Base-by-base conservation (phyloP, 2,113 vertebrate genomes). In the Daboia siamensis region DNA sequence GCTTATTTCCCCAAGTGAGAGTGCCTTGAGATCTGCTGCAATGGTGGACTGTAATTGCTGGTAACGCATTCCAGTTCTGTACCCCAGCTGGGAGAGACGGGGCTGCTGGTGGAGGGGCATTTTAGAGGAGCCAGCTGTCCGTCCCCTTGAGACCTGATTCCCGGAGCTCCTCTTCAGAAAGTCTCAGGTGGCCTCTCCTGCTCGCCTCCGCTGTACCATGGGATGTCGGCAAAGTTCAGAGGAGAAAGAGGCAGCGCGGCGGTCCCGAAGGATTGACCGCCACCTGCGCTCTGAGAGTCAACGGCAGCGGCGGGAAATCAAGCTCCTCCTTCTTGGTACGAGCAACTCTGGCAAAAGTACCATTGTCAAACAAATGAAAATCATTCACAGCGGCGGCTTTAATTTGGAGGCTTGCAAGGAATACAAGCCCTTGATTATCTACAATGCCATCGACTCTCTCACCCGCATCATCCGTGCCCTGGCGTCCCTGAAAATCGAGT, bases 141-240 rank as follows among this genome's bases (percentile, higher is more conserved):
- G 2, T 80, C 74, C 74, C 69, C 5, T 80, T 0, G 17, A 44
- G 74, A 80, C 33, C 74, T 46, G 4, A 6, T 86, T 86, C 85
- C 48, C 0, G 0, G 64, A 90, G 94, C 59, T 90, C 88, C 51
- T 90, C 8, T 15, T 84, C 39, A 56, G 44, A 48, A 0, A 33
- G 1, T 69, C 95, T 95, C 94, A 90, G 0, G 48, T 69, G 33
- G 44, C 88, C 93, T 94, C 94, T 93, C 94, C 94, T 89, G 92
- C 94, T 95, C 48, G 93, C 92, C 44, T 94, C 96, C 97, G 96
- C 95, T 93, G 80, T 96, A 98, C 97, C 98, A 99, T 99, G 99
- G 99, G 99, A 98, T 99, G 99, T 98, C 98, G 99, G 97, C 99
- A 99, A 98, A 99, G 99, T 98, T 99, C 99, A 85, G 99, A 99